Conservation (phyloP, 2,113 vertebrate genomes). For the Pomatostomus ruficeps region DNA sequence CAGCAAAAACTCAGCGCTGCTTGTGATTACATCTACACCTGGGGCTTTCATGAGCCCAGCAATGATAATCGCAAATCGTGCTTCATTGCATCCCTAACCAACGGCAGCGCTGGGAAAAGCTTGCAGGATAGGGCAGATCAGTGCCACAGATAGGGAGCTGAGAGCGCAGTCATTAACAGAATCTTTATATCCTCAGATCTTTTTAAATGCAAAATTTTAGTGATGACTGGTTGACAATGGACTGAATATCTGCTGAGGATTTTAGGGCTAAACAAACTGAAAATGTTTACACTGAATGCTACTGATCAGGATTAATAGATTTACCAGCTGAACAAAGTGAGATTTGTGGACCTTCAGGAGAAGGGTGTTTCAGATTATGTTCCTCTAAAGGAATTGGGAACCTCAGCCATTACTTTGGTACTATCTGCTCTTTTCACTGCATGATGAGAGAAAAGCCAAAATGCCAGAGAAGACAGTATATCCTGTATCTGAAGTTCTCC, state of each 20-base stretch:
- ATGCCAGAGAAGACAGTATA: neutral
- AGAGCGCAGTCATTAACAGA: neutral
- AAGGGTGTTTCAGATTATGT: neutral
- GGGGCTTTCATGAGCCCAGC: conserved; percentile 38
- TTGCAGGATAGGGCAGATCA: neutral
- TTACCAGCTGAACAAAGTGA: neutral
- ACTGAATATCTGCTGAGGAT: neutral
- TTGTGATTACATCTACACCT: conserved; percentile 47
- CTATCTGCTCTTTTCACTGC: neutral
- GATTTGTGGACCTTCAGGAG: neutral
- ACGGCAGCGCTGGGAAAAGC: neutral
- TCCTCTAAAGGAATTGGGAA: neutral
- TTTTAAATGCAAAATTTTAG: neutral
- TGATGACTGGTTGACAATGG: neutral
- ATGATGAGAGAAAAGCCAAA: neutral
- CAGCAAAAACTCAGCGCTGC: conserved; percentile 35
- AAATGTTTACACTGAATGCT: neutral
- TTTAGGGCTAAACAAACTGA: neutral
- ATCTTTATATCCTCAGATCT: neutral
- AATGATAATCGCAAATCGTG: neutral
- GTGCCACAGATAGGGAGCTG: neutral
- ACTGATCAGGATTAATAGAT: neutral
- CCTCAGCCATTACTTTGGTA: neutral
- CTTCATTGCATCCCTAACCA: conserved; percentile 1
- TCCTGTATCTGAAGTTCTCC: neutral